Evolutionary conservation across 53 echinoderm and acorn worm genomes (phyloP).

Genomic region (Hippasteria phrygiana): DNA sequence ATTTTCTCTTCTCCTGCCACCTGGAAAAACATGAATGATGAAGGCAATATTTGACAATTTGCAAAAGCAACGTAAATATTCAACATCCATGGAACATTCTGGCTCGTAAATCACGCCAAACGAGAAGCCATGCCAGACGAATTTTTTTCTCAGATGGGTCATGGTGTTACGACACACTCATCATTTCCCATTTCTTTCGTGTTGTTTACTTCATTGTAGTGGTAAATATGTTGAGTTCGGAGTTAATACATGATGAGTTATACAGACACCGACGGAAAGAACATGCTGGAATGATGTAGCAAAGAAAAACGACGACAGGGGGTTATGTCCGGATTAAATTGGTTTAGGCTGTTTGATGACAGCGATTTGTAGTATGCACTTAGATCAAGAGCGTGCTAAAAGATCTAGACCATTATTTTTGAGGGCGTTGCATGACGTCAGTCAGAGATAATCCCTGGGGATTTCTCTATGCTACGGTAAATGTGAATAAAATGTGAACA

Average conservation of each 20-base stretch:
- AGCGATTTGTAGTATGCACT: not conserved
- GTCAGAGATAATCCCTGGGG: too few species aligned
- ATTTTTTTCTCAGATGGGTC: too few species aligned
- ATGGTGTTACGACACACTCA: too few species aligned
- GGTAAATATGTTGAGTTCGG: not conserved
- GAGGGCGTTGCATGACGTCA: too few species aligned
- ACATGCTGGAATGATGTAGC: not conserved
- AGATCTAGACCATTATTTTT: too few species aligned
- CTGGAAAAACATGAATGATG: not conserved
- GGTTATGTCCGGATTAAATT: not conserved
- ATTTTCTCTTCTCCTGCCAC: not conserved
- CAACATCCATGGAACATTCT: not conserved
- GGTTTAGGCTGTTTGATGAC: not conserved
- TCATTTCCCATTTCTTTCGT: too few species aligned
- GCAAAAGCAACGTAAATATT: not conserved
- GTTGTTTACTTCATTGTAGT: not conserved
- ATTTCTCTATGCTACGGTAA: too few species aligned
- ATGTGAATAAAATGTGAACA: too few species aligned
- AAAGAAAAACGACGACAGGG: not conserved
- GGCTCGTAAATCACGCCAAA: too few species aligned
- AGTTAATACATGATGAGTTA: not conserved
- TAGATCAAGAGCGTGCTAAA: too few species aligned
- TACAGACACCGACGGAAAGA: not conserved
- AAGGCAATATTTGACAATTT: not conserved
- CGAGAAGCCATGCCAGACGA: too few species aligned